phyloP scores from a whole-genome alignment of 2,113 vertebrate species.

The Penelope pileata region DNA sequence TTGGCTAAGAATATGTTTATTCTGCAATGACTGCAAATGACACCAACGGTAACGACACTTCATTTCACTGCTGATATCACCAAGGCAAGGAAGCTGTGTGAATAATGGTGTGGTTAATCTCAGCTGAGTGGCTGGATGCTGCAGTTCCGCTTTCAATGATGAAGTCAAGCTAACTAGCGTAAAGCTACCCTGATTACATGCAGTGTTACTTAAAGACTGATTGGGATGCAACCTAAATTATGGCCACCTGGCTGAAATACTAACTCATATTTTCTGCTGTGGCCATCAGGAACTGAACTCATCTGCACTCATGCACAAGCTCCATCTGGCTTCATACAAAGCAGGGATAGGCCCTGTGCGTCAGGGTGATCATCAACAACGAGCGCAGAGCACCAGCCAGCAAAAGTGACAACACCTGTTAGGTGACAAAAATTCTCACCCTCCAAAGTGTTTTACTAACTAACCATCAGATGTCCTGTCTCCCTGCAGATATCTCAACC shows the following conservation, averaged over 20 bases:
- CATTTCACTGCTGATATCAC: background rate
- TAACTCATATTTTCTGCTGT: background rate
- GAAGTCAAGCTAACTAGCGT: background rate
- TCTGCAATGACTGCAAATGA: background rate
- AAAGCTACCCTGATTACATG: background rate
- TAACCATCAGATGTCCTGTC: background rate
- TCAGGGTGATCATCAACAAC: background rate
- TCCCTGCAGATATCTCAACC: background rate
- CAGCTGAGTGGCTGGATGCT: background rate
- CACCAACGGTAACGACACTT: background rate
- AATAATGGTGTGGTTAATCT: background rate
- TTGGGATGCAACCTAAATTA: background rate
- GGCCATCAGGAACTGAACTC: background rate
- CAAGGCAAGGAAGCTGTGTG: background rate
- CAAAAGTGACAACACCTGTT: background rate
- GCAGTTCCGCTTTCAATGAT: background rate
- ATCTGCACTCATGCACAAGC: rapidly evolving
- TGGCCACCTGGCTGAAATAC: background rate
- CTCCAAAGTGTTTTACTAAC: background rate
- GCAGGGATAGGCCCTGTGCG: background rate
- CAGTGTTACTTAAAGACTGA: background rate
- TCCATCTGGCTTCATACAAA: background rate
- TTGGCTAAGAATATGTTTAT: background rate
- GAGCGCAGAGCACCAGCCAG: background rate
- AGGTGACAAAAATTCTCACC: background rate